Evolutionary conservation across 2,797 vertebrate genomes (phyloP).

Genomic region (Centropyge bicolor): DNA sequence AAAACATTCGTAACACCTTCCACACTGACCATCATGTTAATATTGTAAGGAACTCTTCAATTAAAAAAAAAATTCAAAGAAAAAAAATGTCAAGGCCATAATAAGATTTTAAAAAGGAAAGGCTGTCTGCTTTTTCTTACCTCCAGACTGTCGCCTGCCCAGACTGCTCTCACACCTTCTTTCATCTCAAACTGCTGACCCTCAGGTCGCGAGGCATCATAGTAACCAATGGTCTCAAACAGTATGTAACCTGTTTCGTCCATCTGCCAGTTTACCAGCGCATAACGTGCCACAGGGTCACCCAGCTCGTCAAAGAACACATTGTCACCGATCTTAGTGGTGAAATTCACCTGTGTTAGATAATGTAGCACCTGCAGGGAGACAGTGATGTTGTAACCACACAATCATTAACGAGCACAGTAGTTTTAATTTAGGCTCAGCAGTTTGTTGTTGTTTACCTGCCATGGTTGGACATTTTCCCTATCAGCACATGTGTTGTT

Average conservation of each 20-base stretch:
- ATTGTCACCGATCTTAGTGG: conserved; percentile 81
- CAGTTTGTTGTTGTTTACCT: conserved; percentile 73
- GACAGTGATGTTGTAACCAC: background rate
- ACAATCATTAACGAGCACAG: background rate
- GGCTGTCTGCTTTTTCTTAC: conserved; percentile 56
- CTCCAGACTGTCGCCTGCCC: conserved; percentile 74
- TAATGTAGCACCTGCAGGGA: conserved; percentile 83
- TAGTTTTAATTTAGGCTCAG: background rate
- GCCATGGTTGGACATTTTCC: conserved; percentile 82
- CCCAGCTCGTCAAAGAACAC: conserved; percentile 84
- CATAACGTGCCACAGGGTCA: conserved; percentile 85
- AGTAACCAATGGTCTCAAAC: conserved; percentile 84
- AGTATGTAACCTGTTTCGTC: conserved; percentile 72
- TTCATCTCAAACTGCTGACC: conserved; percentile 84
- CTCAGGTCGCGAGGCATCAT: conserved; percentile 81
- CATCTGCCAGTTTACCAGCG: conserved; percentile 87
- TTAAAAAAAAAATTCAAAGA: background rate
- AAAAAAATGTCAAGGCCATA: background rate
- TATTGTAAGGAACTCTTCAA: background rate
- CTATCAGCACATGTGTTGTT: conserved; percentile 80
- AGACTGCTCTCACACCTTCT: conserved; percentile 72
- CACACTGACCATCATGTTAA: background rate
- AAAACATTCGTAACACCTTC: background rate
- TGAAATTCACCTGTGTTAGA: conserved; percentile 83
- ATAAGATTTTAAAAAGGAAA: background rate